A percentile compares a stretch with the other conserved stretches of the same genome.
Evolutionary conservation across 2,797 vertebrate genomes (phyloP).

Genomic region (Peromyscus attwateri): DNA sequence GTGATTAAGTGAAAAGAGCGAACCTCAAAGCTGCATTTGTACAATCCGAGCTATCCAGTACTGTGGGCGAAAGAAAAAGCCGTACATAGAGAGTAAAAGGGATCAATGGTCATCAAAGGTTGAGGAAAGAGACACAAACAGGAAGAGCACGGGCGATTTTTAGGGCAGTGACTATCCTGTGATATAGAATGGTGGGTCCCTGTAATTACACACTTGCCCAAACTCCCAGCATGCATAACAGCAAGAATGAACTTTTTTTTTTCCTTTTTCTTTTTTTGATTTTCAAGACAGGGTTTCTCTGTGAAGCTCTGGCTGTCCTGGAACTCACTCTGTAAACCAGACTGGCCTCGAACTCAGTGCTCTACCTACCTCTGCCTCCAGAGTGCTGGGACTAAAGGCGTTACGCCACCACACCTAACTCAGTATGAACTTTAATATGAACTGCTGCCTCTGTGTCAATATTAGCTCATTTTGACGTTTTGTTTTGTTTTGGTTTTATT

Average conservation of each 20-base stretch:
- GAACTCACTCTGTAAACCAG: background rate
- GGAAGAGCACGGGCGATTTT: conserved; percentile 8
- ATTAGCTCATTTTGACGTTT: background rate
- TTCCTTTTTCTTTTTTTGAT: background rate
- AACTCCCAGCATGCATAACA: background rate
- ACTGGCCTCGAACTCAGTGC: background rate
- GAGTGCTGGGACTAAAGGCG: background rate
- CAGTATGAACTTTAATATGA: background rate
- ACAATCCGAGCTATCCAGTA: background rate
- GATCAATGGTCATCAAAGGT: background rate
- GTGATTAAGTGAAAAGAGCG: background rate
- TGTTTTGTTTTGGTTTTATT: background rate
- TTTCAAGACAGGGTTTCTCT: background rate
- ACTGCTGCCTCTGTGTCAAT: background rate
- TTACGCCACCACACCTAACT: background rate
- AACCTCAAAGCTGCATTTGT: background rate
- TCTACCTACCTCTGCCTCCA: background rate
- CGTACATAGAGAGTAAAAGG: background rate
- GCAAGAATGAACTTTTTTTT: background rate
- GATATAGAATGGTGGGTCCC: background rate
- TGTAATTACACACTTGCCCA: background rate
- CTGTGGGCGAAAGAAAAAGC: background rate
- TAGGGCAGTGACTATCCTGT: background rate
- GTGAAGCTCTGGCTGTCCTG: background rate
- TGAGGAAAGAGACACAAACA: background rate